Percentiles rank a stretch among this genome's conserved stretches.
Evolutionary conservation across 2,888 invertebrate genomes (phyloP).

Genomic region (Xanthorhoe spadicearia): DNA sequence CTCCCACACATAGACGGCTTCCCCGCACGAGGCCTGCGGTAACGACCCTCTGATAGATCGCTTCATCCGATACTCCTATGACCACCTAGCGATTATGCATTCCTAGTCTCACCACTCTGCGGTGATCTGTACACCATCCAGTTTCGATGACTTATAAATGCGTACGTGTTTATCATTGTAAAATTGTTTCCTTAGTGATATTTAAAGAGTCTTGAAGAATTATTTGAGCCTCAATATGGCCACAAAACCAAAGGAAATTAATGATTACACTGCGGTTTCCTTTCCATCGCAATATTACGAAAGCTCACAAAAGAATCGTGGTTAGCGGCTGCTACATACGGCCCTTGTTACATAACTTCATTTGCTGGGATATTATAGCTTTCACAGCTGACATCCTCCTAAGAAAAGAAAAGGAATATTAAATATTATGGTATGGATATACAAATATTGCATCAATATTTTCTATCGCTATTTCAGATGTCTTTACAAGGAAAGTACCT

Average conservation of each 20-base stretch:
- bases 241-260: slow-evolving; percentile 46
- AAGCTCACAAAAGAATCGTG: slow-evolving; percentile 43
- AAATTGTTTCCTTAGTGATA: slow-evolving; percentile 5
- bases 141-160: slow-evolving; percentile 22
- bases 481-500: slow-evolving; percentile 16
- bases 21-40: slow-evolving; percentile 71
- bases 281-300: slow-evolving; percentile 47
- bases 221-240: slow-evolving; percentile 31
- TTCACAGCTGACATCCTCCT: slow-evolving; percentile 20
- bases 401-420: background rate
- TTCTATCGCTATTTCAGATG: background rate
- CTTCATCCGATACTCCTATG: slow-evolving; percentile 74
- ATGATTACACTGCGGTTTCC: slow-evolving; percentile 55
- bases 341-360: slow-evolving; percentile 25
- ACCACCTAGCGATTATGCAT: slow-evolving; percentile 59
- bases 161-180: slow-evolving; percentile 7
- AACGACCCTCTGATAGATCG: slow-evolving; percentile 73
- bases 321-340: slow-evolving; percentile 31
- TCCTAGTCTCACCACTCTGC: slow-evolving; percentile 54
- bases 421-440: background rate
- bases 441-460: background rate
- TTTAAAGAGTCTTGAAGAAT: slow-evolving; percentile 9
- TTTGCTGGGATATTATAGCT: slow-evolving; percentile 14
- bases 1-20: slow-evolving; percentile 81
- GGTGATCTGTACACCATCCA: slow-evolving; percentile 31